These are phyloP conservation scores for Drosophila mettleri DNA, from an alignment of 2,888 invertebrate genomes.

Conservation along the genomic window DNA sequence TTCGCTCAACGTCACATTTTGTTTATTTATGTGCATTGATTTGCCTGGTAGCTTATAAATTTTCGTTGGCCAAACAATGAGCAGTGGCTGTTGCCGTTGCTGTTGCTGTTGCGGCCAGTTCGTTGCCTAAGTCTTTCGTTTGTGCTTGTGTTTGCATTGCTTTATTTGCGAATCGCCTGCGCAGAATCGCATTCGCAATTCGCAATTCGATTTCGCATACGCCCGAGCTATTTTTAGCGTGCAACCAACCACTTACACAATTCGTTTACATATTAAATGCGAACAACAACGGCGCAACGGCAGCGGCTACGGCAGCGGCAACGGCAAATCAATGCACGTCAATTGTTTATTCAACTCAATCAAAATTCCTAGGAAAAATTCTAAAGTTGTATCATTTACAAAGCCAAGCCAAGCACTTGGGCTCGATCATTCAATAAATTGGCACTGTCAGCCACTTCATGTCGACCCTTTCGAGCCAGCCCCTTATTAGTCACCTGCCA, in stretches of 20 bases:
- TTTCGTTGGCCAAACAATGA: slow-evolving; percentile 71
- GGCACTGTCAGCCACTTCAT: slow-evolving; percentile 58
- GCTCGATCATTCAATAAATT: slow-evolving; percentile 73
- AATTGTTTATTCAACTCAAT: slow-evolving; percentile 77
- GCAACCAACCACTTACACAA: slow-evolving; percentile 60
- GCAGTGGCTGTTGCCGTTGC: slow-evolving; percentile 23
- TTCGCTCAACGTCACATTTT: slow-evolving; percentile 78
- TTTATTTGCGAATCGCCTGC: slow-evolving; percentile 53
- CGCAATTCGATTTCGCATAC: slow-evolving; percentile 26
- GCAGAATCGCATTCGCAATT: slow-evolving; percentile 40
- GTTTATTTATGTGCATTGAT: slow-evolving; percentile 79
- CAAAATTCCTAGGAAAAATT: slow-evolving; percentile 79
- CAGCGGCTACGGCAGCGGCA: background rate
- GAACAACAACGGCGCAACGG: slow-evolving; percentile 16
- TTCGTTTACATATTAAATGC: slow-evolving; percentile 74
- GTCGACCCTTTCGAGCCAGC: background rate
- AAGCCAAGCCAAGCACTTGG: slow-evolving; percentile 43
- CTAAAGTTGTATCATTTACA: slow-evolving; percentile 69
- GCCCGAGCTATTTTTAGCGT: slow-evolving; percentile 64
- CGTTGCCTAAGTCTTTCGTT: slow-evolving; percentile 73
- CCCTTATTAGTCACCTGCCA: background rate
- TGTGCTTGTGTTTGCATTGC: slow-evolving; percentile 57
- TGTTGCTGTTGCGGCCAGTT: slow-evolving; percentile 47
- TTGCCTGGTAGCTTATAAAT: slow-evolving; percentile 77
- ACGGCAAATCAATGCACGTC: slow-evolving; percentile 42